Base-by-base conservation (phyloP, 2,888 invertebrate genomes). In the Rapana venosa region DNA sequence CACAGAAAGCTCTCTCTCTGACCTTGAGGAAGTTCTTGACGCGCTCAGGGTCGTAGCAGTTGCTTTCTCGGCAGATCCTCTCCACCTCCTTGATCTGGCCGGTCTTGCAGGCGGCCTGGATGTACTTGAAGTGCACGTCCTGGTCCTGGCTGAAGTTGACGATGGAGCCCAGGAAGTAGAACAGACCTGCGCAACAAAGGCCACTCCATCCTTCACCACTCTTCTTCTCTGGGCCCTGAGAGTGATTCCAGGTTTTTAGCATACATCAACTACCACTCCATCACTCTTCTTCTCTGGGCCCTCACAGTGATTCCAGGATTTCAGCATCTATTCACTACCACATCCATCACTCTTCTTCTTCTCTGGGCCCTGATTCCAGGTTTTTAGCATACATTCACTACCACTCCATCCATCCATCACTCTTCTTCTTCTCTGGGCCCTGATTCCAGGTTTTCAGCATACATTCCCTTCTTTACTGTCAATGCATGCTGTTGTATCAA, bases 61-160 rank as follows among this genome's bases (percentile, higher is more conserved):
- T 99, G 89, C 99, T 99, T 96, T 99, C 99, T 61, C 99, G 97
- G 96, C 99, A 99, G 94, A 99, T 99, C 88, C 96, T 94, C 96
- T 99, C 99, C 56, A 99, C 99, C 96, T 99, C 99, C 96, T 99
- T 99, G 95, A 99, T 99, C 96, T 99, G 99, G 4, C 99, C 99
- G 1, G 99, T 99, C 96, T 99, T 99, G 96, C 99, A 99, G 0
- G 99, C 99, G 1, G 99, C 99, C 97, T 99, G 99, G 95, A 99
- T 99, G 96, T 99, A 99, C 96, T 99, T 99, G 97, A 99, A 99
- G 96, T 99, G 99, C 56, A 99, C 99, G 96, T 99, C 99, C 11
- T 98, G 97, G 96, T 99, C 99, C 96, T 99, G 99, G 92, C 99
- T 99, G 96, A 99, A 99, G 97, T 99, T 99, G 35, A 99, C 99